These are phyloP conservation scores for Atrina japonica DNA, from an alignment of 2,888 invertebrate genomes.

Conservation along the genomic window DNA sequence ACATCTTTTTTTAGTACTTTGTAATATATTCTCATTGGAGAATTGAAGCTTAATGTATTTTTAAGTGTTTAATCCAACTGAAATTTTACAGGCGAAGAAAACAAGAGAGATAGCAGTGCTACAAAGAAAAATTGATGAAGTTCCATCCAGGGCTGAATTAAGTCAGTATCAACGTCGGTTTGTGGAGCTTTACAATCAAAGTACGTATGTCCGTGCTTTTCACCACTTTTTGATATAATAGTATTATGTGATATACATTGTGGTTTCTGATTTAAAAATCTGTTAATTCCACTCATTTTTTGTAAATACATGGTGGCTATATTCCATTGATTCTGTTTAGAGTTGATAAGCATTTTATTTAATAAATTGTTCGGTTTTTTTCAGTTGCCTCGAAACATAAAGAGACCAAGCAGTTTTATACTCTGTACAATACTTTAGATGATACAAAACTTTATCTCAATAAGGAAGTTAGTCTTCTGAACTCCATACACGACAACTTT, in stretches of 20 bases:
- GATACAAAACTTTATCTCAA: slow-evolving; percentile 96
- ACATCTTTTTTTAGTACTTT: no score
- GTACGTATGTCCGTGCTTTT: slow-evolving; percentile 67
- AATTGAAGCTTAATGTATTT: no score
- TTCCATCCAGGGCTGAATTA: slow-evolving; percentile 95
- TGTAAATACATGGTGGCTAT: no score
- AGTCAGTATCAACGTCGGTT: slow-evolving; percentile 97
- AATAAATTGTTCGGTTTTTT: no score
- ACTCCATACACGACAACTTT: slow-evolving; percentile 81
- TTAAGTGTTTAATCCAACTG: no score
- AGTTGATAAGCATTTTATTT: no score
- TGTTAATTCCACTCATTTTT: no score
- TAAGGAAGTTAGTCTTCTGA: slow-evolving; percentile 87
- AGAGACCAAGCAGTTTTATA: slow-evolving; percentile 98
- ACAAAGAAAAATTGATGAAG: slow-evolving; percentile 93
- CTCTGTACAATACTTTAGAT: slow-evolving; percentile 95
- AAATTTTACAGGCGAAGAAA: slow-evolving; percentile 83
- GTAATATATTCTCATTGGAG: no score
- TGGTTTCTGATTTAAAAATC: no score
- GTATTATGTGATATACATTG: no score
- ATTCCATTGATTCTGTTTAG: no score
- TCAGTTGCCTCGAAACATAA: slow-evolving; percentile 96
- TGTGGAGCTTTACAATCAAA: slow-evolving; percentile 94
- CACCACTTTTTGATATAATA: no score
- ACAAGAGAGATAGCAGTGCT: slow-evolving; percentile 86